A percentile compares a stretch with the other conserved stretches of the same genome.
These are phyloP conservation scores for Dinocampus coccinellae DNA, from an alignment of 2,888 invertebrate species.

Conservation along the genomic window DNA sequence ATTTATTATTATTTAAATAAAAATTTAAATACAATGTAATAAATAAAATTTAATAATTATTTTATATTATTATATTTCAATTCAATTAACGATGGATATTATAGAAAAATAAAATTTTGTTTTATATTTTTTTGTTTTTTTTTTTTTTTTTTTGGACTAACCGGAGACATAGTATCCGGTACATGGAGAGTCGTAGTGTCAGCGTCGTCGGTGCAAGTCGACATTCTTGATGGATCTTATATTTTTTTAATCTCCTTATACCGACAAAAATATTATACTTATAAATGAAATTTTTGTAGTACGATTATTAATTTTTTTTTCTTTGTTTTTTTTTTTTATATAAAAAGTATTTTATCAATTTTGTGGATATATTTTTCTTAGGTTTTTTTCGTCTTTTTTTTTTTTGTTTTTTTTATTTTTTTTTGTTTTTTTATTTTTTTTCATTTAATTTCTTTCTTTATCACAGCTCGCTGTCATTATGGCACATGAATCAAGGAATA, in stretches of 20 bases:
- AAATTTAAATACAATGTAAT: background rate
- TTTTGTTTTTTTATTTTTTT: constrained; percentile 1
- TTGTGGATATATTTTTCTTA: no score
- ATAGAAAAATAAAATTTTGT: no score
- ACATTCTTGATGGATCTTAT: constrained; percentile 51
- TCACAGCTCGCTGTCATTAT: constrained; percentile 48
- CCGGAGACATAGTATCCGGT: constrained; percentile 68
- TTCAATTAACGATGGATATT: no score
- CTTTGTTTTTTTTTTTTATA: constrained; percentile 6
- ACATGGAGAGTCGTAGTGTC: constrained; percentile 64
- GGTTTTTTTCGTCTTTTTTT: background rate
- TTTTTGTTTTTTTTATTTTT: no score
- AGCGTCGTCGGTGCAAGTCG: constrained; percentile 66
- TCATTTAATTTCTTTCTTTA: constrained; percentile 16
- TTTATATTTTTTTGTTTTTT: background rate
- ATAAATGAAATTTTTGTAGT: background rate
- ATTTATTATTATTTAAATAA: background rate
- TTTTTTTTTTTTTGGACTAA: constrained; percentile 49
- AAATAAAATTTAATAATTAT: no score
- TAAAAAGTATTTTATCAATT: no score
- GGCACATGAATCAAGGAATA: constrained; percentile 60
- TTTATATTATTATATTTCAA: no score
- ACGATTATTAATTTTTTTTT: background rate
- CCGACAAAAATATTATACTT: background rate
- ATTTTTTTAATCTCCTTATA: constrained; percentile 4